Percentiles rank a stretch among this genome's conserved stretches.
Conservation (phyloP, 2,113 vertebrate genomes). For the Strix uralensis region DNA sequence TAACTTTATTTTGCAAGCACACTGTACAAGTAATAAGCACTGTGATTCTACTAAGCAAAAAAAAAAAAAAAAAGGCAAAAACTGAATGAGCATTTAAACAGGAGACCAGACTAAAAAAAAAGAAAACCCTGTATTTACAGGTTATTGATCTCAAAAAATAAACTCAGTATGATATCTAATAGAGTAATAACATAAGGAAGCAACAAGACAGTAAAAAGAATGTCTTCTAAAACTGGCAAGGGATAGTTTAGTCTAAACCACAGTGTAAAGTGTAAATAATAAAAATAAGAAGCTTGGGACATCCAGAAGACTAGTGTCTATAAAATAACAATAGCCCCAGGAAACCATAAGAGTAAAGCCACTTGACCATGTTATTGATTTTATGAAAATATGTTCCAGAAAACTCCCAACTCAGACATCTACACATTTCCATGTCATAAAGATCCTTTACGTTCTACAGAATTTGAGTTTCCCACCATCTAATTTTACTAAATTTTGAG, state of each 20-base stretch:
- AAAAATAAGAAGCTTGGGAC: conserved; percentile 53
- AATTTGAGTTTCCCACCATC: neutral
- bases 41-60: neutral
- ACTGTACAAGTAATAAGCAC: neutral
- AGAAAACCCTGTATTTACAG: neutral
- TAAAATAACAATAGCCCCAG: conserved; percentile 55
- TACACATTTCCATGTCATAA: neutral
- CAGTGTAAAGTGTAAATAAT: conserved; percentile 48
- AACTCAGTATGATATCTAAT: neutral
- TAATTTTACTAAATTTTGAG: neutral
- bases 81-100: neutral
- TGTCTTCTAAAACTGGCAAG: conserved; percentile 43
- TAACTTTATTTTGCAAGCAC: neutral
- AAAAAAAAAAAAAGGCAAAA: neutral
- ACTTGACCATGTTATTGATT: conserved; percentile 12
- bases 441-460: neutral
- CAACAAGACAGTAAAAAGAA: neutral
- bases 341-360: conserved; percentile 53
- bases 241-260: conserved; percentile 53
- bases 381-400: conserved; percentile 30
- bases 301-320: conserved; percentile 37
- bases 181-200: neutral
- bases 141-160: neutral
- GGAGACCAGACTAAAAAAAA: neutral
- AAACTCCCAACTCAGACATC: neutral